Evolutionary conservation across 2,797 vertebrate species (phyloP).

Genomic region (Smutsia gigantea): DNA sequence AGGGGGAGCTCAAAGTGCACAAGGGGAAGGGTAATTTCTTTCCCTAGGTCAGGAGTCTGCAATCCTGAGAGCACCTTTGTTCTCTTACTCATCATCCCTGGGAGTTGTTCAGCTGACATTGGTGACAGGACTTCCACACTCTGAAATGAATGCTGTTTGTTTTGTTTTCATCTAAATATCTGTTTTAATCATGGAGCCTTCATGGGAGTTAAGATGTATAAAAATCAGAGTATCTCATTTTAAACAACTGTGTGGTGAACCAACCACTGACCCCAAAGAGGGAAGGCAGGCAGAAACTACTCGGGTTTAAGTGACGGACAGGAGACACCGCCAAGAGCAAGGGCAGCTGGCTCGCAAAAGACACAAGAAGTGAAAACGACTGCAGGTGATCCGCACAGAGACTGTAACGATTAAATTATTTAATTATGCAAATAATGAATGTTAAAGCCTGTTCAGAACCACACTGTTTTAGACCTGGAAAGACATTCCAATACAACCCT

Average conservation of each 20-base stretch:
- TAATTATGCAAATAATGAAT: background rate
- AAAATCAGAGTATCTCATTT: background rate
- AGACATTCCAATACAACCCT: background rate
- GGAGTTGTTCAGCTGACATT: constrained; percentile 48
- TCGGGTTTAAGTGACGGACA: too few relatives aligned
- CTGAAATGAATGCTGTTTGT: background rate
- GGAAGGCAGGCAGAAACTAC: background rate
- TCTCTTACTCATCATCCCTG: background rate
- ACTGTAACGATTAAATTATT: background rate
- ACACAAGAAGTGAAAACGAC: background rate
- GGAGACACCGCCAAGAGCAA: background rate
- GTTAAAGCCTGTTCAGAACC: background rate
- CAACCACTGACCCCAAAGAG: background rate
- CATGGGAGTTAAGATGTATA: background rate
- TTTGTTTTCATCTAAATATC: constrained; percentile 24
- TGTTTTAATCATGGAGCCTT: constrained; percentile 49
- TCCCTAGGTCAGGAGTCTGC: background rate
- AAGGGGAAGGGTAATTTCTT: background rate
- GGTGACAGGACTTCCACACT: constrained; percentile 11
- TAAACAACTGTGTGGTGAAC: background rate
- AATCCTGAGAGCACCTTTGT: background rate
- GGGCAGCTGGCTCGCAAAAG: background rate
- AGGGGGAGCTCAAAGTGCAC: too few relatives aligned
- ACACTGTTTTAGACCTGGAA: background rate
- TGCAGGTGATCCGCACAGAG: background rate